These are phyloP conservation scores for Leuctra nigra DNA, from an alignment of 2,888 invertebrate genomes.

Conservation along the genomic window DNA sequence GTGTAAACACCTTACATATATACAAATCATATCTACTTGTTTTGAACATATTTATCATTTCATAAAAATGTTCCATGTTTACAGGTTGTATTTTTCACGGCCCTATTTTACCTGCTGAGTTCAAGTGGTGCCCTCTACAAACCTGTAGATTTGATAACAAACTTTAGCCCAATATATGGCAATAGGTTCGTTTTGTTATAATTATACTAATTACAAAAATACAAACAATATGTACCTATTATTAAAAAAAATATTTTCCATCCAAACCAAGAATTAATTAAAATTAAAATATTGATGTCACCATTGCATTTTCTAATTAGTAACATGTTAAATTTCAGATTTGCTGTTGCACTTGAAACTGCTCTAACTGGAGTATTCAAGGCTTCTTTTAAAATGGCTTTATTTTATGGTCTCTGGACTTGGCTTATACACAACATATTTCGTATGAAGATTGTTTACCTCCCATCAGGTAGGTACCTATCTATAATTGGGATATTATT, in stretches of 20 bases:
- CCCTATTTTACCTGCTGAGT: constrained; percentile 89
- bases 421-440: constrained; percentile 96
- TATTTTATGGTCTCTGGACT: constrained; percentile 97
- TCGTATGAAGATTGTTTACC: constrained; percentile 88
- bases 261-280: too few relatives aligned
- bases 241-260: too few relatives aligned
- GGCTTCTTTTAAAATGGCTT: constrained; percentile 93
- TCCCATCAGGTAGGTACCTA: constrained; percentile 71
- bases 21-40: too few relatives aligned
- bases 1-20: constrained; percentile 38
- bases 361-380: constrained; percentile 92
- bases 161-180: constrained; percentile 72
- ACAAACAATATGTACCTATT: too few relatives aligned
- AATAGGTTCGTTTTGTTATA: too few relatives aligned
- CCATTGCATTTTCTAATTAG: too few relatives aligned
- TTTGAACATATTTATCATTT: too few relatives aligned
- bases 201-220: too few relatives aligned
- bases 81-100: constrained; percentile 94
- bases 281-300: too few relatives aligned
- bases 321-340: constrained; percentile 46
- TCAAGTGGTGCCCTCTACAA: constrained; percentile 83
- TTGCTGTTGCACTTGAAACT: constrained; percentile 76
- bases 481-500: neutral
- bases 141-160: constrained; percentile 82
- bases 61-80: too few relatives aligned